Percentiles rank a stretch among this genome's conserved stretches.
phyloP scores from a whole-genome alignment of 2,113 vertebrate genomes.

The Pachycephala philippinensis region DNA sequence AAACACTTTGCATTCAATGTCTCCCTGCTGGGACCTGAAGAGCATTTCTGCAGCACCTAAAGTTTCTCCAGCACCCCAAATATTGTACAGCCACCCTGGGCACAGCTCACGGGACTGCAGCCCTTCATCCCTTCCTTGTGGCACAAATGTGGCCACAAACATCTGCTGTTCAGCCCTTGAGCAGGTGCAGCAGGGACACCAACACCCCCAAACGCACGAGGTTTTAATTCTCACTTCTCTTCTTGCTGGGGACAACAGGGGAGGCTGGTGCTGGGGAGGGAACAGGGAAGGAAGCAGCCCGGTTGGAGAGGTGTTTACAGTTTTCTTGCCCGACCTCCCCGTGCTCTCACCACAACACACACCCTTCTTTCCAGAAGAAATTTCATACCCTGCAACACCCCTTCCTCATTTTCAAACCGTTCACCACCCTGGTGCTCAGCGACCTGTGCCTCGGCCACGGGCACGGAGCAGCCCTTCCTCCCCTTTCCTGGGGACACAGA shows the following conservation, averaged over 20 bases:
- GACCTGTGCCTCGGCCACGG: constrained; percentile 28
- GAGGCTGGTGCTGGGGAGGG: neutral
- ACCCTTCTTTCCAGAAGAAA: constrained; percentile 59
- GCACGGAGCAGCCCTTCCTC: neutral
- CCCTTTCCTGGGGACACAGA: neutral
- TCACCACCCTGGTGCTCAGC: constrained; percentile 29
- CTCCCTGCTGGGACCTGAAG: neutral
- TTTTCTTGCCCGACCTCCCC: constrained; percentile 25
- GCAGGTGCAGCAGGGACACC: neutral
- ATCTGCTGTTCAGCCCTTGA: neutral
- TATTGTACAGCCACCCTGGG: fast-evolving
- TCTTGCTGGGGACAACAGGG: neutral
- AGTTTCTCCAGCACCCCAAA: neutral
- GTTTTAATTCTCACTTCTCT: constrained; percentile 50
- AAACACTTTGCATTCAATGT: neutral
- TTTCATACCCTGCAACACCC: constrained; percentile 52
- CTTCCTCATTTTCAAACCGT: constrained; percentile 78
- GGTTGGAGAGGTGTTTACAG: constrained; percentile 26
- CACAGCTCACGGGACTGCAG: fast-evolving
- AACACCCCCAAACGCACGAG: neutral
- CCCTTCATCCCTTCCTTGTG: neutral
- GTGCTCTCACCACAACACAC: constrained; percentile 54
- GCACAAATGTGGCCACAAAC: neutral
- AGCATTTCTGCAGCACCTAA: neutral
- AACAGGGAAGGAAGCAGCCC: constrained; percentile 44